Conservation (phyloP, 2,113 vertebrate genomes). For the Mustelus asterias region DNA sequence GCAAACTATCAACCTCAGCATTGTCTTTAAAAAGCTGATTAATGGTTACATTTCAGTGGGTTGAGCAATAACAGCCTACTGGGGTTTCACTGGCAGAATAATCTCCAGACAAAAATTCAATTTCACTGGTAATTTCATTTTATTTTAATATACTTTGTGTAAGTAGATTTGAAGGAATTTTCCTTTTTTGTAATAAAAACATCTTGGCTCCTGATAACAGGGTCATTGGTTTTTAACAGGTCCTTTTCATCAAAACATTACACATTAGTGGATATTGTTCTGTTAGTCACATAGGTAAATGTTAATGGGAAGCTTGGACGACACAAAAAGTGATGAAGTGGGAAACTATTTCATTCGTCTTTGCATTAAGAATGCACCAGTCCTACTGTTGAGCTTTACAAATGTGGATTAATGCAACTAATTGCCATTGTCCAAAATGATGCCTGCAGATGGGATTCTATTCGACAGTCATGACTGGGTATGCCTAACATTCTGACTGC, state of each 20-base stretch:
- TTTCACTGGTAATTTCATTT: background rate
- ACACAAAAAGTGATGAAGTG: background rate
- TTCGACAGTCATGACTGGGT: background rate
- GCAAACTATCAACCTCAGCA: background rate
- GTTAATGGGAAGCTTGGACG: background rate
- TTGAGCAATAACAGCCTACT: background rate
- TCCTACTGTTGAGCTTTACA: background rate
- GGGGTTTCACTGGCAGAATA: background rate
- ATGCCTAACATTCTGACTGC: background rate
- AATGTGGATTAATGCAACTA: background rate
- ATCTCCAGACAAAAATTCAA: background rate
- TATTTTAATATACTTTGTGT: background rate
- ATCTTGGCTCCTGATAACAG: background rate
- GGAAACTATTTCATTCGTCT: background rate
- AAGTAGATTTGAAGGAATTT: background rate
- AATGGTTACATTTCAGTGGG: background rate
- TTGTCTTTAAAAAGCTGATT: constrained; percentile 12
- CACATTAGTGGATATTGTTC: background rate
- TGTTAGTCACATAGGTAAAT: background rate
- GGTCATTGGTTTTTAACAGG: background rate
- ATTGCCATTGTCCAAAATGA: background rate
- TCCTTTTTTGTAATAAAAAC: background rate
- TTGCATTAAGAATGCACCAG: background rate
- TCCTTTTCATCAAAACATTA: background rate
- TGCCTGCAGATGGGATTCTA: background rate